Percentiles rank a stretch among this genome's conserved stretches.
Conservation (phyloP, 2,113 vertebrate species). For the Bubo blakistoni region DNA sequence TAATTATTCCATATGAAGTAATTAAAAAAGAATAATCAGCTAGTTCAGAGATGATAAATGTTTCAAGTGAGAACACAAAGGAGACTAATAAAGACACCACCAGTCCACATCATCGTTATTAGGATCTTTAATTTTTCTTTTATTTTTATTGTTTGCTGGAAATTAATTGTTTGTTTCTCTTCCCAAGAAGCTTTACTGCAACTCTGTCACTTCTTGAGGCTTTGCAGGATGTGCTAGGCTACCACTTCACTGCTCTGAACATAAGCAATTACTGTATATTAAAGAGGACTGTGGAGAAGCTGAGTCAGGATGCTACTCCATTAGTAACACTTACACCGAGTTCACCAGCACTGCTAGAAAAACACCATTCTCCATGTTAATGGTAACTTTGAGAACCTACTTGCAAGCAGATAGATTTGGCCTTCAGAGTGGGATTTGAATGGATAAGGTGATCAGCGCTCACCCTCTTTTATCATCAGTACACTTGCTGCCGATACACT, state of each 20-base stretch:
- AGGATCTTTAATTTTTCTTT: slow-evolving; percentile 57
- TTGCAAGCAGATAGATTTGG: background rate
- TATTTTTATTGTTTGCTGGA: slow-evolving; percentile 61
- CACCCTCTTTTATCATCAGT: background rate
- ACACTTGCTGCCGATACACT: fast-evolving
- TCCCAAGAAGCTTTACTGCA: slow-evolving; percentile 33
- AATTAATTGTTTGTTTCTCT: slow-evolving; percentile 53
- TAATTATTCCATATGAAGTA: slow-evolving; percentile 73
- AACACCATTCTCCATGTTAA: fast-evolving
- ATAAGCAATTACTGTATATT: background rate
- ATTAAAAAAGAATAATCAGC: slow-evolving; percentile 70
- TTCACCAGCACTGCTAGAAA: background rate
- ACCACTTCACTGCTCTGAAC: background rate
- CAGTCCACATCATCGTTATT: slow-evolving; percentile 36
- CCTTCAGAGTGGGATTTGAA: background rate
- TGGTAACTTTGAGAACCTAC: background rate
- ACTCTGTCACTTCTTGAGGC: background rate
- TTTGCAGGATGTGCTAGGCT: background rate
- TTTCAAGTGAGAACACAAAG: slow-evolving; percentile 66
- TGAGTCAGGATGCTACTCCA: background rate
- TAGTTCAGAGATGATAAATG: slow-evolving; percentile 47
- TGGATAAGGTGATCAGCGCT: background rate
- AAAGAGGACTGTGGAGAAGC: background rate
- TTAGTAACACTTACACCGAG: background rate
- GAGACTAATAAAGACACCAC: slow-evolving; percentile 62